Conservation (phyloP, 2,113 vertebrate species). For the Jaculus jaculus region DNA sequence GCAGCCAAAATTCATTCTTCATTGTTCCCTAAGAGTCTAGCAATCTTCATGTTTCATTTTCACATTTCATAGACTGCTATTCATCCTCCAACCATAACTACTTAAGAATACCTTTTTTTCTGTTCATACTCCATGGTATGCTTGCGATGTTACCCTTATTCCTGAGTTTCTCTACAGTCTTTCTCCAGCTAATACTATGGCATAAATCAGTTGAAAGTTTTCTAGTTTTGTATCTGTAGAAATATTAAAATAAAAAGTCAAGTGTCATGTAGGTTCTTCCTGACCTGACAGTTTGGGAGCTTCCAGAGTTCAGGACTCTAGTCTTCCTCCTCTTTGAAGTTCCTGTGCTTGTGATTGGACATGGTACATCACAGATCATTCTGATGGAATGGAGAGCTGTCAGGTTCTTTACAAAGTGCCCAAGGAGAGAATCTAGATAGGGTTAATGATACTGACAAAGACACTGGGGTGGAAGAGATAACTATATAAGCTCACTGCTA, state of each 20-base stretch:
- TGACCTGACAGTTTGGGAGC: background rate
- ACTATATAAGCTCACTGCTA: background rate
- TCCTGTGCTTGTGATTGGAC: background rate
- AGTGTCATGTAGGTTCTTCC: background rate
- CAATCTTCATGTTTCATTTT: background rate
- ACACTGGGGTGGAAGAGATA: background rate
- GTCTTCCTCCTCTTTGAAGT: background rate
- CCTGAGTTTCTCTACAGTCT: background rate
- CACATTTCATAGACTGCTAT: background rate
- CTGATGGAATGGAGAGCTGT: background rate
- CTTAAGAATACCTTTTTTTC: background rate
- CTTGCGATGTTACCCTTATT: background rate
- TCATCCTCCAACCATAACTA: background rate
- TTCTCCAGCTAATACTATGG: background rate
- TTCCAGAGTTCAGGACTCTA: background rate
- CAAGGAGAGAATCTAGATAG: background rate
- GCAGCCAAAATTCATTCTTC: background rate
- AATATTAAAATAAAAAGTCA: background rate
- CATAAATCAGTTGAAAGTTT: background rate
- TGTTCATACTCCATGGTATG: background rate
- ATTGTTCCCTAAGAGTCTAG: background rate
- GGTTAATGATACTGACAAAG: background rate
- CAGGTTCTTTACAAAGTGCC: background rate
- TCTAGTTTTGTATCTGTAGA: background rate
- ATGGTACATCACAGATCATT: background rate